These are phyloP conservation scores for Drosophila lacertosa DNA, from an alignment of 1,140 invertebrate genomes.

Conservation along the genomic window DNA sequence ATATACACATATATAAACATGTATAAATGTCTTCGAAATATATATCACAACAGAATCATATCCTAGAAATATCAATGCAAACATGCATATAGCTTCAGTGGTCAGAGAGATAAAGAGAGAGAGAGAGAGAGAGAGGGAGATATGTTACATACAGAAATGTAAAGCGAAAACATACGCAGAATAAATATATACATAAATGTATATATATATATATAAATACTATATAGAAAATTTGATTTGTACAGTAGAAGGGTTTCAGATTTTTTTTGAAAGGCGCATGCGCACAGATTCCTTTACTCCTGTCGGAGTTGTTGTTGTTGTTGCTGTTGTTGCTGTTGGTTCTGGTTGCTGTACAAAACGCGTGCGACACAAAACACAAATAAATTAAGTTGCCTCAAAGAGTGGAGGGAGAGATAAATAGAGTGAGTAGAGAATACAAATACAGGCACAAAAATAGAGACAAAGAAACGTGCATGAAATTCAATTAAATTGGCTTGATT, in stretches of 20 bases:
- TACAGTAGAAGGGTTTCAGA: slow-evolving; percentile 44
- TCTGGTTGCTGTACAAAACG: slow-evolving; percentile 54
- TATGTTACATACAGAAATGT: neutral
- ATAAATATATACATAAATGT: slow-evolving; percentile 26
- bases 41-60: slow-evolving; percentile 4
- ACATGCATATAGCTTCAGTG: slow-evolving; percentile 13
- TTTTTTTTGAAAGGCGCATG: slow-evolving; percentile 39
- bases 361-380: slow-evolving; percentile 63
- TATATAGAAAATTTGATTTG: slow-evolving; percentile 11
- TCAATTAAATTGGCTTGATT: slow-evolving; percentile 76
- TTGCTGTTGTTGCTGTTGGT: too few relatives aligned
- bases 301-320: slow-evolving; percentile 6
- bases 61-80: neutral
- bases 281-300: slow-evolving; percentile 35
- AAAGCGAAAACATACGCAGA: slow-evolving; percentile 5
- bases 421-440: slow-evolving; percentile 14
- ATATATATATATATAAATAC: slow-evolving; percentile 1
- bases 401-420: slow-evolving; percentile 37
- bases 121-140: too few relatives aligned
- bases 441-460: slow-evolving; percentile 39
- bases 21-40: neutral
- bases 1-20: neutral
- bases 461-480: slow-evolving; percentile 78
- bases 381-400: slow-evolving; percentile 39
- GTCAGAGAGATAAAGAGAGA: neutral